Evolutionary conservation across 2,113 vertebrate species (phyloP), one percentile per base, ranked within the genome.

Genomic region (Paralichthys olivaceus): DNA sequence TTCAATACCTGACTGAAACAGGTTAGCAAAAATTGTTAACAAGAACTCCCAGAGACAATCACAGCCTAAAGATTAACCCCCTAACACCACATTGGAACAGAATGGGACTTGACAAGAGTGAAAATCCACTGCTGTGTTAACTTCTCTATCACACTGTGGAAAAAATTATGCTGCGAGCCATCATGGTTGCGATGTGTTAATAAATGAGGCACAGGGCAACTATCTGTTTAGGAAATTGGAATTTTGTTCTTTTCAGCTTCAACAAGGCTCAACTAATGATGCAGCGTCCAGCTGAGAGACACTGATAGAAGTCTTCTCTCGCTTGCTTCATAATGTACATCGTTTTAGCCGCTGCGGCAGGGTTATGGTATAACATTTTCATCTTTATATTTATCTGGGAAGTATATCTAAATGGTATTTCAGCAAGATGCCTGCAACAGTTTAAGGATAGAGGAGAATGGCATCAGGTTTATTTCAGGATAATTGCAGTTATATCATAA

Each of bases 191-290:
- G 15, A 55, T 1, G 11, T 29, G 43, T n/a, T 23, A 37, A 63
- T 80, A 51, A 65, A 56, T 69, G 47, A 26, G 37, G 49, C 64
- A 51, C 34, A 1, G 0, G 45, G 22, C 7, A 43, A 71, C 64
- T 12, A 19, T 57, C 60, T 63, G 57, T 58, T 53, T 7, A 15
- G 43, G 17, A 64, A 69, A 69, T 75, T 47, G 5, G 62, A 69
- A 69, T 69, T 55, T n/a, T 51, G 22, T 19, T 63, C n/a, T 28
- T 45, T 47, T 54, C 9, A 19, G 22, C 28, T n/a, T 15, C 26
- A 28, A 26, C 26, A 63, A 60, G 73, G 60, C 70, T 70, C 6
- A 29, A 19, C 56, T 71, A 81, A 65, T 28, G 75, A 75, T 26
- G 28, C 55, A 63, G 69, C 51, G 51, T 20, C 43, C 57, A 59